A percentile compares a stretch with the other conserved stretches of the same genome.
Evolutionary conservation across 2,113 vertebrate species (phyloP).

Genomic region (Melozone crissalis): DNA sequence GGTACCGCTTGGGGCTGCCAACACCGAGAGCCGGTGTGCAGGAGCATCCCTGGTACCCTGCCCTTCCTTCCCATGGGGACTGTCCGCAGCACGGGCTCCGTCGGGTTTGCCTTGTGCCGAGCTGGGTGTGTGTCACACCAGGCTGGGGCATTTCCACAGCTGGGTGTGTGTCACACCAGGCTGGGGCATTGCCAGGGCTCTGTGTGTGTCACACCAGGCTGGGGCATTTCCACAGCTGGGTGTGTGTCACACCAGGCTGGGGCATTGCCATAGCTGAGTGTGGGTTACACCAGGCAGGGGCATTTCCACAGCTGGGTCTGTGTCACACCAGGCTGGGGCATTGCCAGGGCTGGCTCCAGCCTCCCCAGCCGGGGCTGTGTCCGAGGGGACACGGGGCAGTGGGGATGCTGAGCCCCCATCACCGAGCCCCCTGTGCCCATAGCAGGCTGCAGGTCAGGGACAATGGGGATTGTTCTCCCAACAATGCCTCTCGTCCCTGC

Average conservation of each 20-base stretch:
- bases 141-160: too few species aligned
- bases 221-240: not conserved
- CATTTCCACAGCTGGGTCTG: not conserved
- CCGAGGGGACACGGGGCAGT: accelerated
- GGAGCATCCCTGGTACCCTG: not conserved
- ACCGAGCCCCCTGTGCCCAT: constrained; percentile 68
- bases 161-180: too few species aligned
- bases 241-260: too few species aligned
- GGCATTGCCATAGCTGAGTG: not conserved
- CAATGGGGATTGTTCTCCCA: constrained; percentile 88
- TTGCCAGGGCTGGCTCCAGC: not conserved
- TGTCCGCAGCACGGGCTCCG: not conserved
- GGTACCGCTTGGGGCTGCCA: not conserved
- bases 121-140: not conserved
- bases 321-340: too few species aligned
- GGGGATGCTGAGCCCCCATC: not conserved
- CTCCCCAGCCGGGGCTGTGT: not conserved
- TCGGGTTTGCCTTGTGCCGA: not conserved
- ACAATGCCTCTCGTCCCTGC: constrained; percentile 70
- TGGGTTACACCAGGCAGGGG: too few species aligned
- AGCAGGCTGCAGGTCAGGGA: constrained; percentile 80
- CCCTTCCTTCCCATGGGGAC: not conserved
- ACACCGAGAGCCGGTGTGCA: accelerated
- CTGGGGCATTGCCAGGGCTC: too few species aligned
- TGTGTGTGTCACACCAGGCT: too few species aligned